Percentiles rank a stretch among this genome's conserved stretches.
Conservation (phyloP, 2,113 vertebrate genomes). For the Poeciliopsis prolifica region DNA sequence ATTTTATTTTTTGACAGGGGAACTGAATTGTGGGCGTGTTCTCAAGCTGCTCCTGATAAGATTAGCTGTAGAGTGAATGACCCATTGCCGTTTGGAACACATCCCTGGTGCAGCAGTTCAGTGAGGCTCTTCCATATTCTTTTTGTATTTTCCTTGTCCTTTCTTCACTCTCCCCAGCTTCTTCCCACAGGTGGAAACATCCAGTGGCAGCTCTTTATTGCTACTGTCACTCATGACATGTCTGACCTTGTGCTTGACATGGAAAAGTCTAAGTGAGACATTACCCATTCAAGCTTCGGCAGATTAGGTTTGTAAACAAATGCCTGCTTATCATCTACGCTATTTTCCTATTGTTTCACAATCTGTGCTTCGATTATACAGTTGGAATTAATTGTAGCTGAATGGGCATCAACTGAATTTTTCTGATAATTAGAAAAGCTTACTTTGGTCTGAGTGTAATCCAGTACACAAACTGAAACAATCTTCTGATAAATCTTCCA, state of each 20-base stretch:
- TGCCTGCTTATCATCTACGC: not conserved
- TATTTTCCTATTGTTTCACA: slow-evolving; percentile 20
- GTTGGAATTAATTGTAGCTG: slow-evolving; percentile 40
- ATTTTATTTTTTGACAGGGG: not conserved
- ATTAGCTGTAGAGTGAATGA: not conserved
- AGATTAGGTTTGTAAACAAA: not conserved
- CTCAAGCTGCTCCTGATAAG: not conserved
- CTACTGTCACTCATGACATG: not conserved
- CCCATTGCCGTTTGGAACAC: not conserved
- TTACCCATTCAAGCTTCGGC: not conserved
- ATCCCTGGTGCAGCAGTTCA: not conserved
- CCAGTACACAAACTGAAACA: not conserved
- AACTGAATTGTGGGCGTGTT: not conserved
- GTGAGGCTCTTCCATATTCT: slow-evolving; percentile 1
- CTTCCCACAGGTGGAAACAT: not conserved
- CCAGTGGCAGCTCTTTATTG: not conserved
- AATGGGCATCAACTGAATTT: slow-evolving; percentile 24
- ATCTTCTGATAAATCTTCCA: not conserved
- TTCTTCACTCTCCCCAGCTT: not conserved
- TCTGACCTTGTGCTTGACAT: not conserved
- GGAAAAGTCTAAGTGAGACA: not conserved
- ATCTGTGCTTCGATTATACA: slow-evolving; percentile 23
- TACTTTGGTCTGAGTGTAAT: slow-evolving; percentile 12
- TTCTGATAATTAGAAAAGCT: not conserved
- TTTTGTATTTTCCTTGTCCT: slow-evolving; percentile 1